These are phyloP conservation scores for Syngnathoides biaculeatus DNA, from an alignment of 2,113 vertebrate species.

Conservation along the genomic window DNA sequence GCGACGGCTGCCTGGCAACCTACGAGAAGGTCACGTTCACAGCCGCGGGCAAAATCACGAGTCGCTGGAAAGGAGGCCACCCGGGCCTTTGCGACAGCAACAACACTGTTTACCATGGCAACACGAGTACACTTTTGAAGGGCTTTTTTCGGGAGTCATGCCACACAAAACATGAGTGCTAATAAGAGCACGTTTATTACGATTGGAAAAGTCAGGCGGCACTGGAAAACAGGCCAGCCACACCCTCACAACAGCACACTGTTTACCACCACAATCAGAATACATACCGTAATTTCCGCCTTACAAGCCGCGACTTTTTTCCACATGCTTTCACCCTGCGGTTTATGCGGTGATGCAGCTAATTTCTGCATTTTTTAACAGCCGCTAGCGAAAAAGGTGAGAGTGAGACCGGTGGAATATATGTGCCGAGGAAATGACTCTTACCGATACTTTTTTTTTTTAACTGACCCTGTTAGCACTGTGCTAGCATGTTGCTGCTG, in stretches of 20 bases:
- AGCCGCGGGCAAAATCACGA: constrained; percentile 9
- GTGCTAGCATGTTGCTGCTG: no score
- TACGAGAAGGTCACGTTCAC: constrained; percentile 34
- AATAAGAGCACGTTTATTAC: constrained; percentile 33
- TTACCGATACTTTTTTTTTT: no score
- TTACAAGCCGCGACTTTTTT: no score
- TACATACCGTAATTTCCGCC: no score
- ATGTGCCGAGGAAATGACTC: no score
- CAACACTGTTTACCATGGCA: background rate
- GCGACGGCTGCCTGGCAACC: constrained; percentile 36
- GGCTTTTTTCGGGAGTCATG: background rate
- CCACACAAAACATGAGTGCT: constrained; percentile 16
- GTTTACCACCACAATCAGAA: background rate
- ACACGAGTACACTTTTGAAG: background rate
- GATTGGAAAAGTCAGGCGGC: background rate
- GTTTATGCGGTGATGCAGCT: no score
- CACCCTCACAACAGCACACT: background rate
- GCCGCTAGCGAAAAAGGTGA: no score
- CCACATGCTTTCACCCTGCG: no score
- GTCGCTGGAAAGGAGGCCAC: background rate
- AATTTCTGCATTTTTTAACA: no score
- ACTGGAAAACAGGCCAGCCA: background rate
- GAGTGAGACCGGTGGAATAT: no score
- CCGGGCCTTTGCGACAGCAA: background rate
- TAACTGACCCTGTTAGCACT: no score